Evolutionary conservation across 2,113 vertebrate genomes (phyloP).

Genomic region (Chaetura pelagica): DNA sequence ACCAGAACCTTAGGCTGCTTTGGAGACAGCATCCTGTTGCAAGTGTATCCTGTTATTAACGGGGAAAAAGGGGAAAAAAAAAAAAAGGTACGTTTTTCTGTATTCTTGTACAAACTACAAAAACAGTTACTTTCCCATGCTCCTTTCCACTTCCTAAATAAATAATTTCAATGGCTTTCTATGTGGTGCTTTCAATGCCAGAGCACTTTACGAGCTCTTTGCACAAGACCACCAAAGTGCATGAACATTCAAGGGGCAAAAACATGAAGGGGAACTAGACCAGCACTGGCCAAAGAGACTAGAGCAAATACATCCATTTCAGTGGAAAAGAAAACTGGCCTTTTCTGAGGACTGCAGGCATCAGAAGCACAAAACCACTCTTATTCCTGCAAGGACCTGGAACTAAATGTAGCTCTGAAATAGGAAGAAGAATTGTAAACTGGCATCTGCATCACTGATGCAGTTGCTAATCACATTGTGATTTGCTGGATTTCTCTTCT

Average conservation of each 20-base stretch:
- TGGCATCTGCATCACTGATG: not conserved
- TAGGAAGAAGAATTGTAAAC: not conserved
- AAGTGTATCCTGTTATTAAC: not conserved
- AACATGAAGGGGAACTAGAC: not conserved
- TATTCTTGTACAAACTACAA: not conserved
- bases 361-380: not conserved
- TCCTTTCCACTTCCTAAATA: not conserved
- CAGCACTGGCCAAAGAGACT: not conserved
- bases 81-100: not conserved
- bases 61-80: not conserved
- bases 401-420: not conserved
- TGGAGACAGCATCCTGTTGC: not conserved
- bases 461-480: not conserved
- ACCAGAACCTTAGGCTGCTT: not conserved
- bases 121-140: not conserved
- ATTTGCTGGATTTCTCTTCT: constrained; percentile 15
- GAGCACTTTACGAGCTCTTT: not conserved
- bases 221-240: not conserved
- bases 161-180: not conserved
- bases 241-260: not conserved
- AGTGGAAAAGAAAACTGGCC: not conserved
- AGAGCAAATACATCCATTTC: not conserved
- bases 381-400: not conserved
- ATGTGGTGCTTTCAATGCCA: not conserved
- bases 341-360: not conserved